These are phyloP conservation scores for Orius laevigatus DNA, from an alignment of 1,140 invertebrate genomes.

Conservation along the genomic window DNA sequence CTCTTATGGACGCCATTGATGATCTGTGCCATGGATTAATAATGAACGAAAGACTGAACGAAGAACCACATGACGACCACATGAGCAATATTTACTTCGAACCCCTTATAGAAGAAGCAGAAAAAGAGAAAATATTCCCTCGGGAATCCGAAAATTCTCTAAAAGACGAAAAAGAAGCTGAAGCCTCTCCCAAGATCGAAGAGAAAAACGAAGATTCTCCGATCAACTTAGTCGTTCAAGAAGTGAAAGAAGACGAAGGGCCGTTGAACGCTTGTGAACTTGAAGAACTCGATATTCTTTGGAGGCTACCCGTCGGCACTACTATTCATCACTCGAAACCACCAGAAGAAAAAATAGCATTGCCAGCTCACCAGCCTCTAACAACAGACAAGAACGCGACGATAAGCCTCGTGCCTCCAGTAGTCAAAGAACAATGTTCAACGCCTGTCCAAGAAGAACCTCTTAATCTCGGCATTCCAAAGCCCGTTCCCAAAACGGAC, in stretches of 20 bases:
- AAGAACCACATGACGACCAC: conserved; percentile 10
- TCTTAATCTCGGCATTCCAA: conserved; percentile 35
- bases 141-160: too few species aligned
- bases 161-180: conserved; percentile 13
- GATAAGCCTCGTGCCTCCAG: conserved; percentile 6
- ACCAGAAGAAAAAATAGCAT: conserved; percentile 5
- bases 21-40: conserved; percentile 5
- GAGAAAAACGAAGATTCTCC: not conserved
- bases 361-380: conserved; percentile 14
- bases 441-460: conserved; percentile 41
- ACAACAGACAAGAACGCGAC: not conserved
- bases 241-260: conserved; percentile 7
- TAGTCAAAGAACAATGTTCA: not conserved
- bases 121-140: too few species aligned
- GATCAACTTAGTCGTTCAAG: conserved; percentile 12
- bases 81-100: conserved; percentile 27
- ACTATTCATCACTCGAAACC: conserved; percentile 14
- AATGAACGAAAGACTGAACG: conserved; percentile 22
- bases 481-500: conserved; percentile 18
- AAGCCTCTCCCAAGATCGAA: conserved; percentile 18
- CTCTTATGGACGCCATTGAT: not conserved
- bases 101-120: conserved; percentile 32
- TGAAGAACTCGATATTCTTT: conserved; percentile 15
- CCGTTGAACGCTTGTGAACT: conserved; percentile 5
- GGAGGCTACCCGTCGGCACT: conserved; percentile 16